Conservation (phyloP, 2,797 vertebrate genomes). For the Sitta carolinensis region DNA sequence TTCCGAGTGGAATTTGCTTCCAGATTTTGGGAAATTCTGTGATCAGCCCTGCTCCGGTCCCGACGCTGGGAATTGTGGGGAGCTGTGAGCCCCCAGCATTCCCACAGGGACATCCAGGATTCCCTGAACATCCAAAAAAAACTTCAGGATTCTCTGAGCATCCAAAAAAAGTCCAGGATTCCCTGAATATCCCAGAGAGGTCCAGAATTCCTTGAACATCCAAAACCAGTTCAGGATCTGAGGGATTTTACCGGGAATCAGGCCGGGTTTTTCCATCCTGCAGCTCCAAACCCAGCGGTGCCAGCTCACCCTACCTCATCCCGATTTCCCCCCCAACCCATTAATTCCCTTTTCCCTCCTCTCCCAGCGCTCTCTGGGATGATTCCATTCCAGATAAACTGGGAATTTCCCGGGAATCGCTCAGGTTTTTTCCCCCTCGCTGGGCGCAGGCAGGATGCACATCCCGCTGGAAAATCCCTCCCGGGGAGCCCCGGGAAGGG, state of each 20-base stretch:
- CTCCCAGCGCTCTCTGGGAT: too few species aligned
- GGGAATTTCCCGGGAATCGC: too few species aligned
- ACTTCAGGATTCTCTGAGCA: not conserved
- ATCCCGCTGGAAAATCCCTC: not conserved
- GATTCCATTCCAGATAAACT: too few species aligned
- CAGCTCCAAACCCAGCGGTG: too few species aligned
- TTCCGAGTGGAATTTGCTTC: not conserved
- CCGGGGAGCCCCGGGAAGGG: not conserved
- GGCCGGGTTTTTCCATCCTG: not conserved
- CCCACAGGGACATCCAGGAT: not conserved
- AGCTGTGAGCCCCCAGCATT: not conserved
- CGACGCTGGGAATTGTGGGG: not conserved
- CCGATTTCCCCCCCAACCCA: too few species aligned
- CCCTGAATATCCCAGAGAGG: too few species aligned
- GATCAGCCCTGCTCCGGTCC: not conserved
- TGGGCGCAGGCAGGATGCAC: not conserved
- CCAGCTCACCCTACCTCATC: too few species aligned
- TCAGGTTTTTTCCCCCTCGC: too few species aligned
- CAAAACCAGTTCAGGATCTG: not conserved
- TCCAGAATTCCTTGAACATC: too few species aligned
- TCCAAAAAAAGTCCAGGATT: not conserved
- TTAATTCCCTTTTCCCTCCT: too few species aligned
- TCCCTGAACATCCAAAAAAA: too few species aligned
- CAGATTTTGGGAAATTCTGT: not conserved
- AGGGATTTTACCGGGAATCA: not conserved